phyloP scores from a whole-genome alignment of 1,140 invertebrate species.

The Ptiloglossa arizonensis region DNA sequence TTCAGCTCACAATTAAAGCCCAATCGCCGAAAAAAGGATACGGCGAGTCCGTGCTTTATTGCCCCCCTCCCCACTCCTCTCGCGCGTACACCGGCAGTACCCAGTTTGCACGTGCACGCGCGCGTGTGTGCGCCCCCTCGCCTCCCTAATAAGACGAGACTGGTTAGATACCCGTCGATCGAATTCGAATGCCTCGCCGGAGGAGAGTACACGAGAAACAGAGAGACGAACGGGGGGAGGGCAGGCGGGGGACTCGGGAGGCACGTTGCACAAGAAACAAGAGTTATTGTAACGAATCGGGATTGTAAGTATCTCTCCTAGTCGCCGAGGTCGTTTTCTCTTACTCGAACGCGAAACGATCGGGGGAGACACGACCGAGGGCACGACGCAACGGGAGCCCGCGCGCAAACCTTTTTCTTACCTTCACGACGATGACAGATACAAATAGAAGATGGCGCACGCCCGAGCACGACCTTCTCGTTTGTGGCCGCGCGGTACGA shows the following conservation, averaged over 20 bases:
- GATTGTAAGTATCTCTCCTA: conserved; percentile 53
- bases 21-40: conserved; percentile 48
- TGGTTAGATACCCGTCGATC: conserved; percentile 54
- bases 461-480: conserved; percentile 18
- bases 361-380: conserved; percentile 31
- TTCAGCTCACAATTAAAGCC: conserved; percentile 49
- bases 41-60: conserved; percentile 46
- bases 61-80: background rate
- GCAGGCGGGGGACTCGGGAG: no score
- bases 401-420: conserved; percentile 26
- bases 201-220: conserved; percentile 6
- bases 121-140: conserved; percentile 25
- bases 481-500: conserved; percentile 2
- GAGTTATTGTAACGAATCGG: conserved; percentile 59
- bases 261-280: conserved; percentile 46
- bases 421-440: conserved; percentile 40
- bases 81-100: background rate
- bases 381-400: conserved; percentile 36
- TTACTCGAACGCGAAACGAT: conserved; percentile 19
- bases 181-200: conserved; percentile 50
- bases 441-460: conserved; percentile 50
- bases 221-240: no score
- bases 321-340: conserved; percentile 44
- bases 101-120: background rate
- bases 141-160: conserved; percentile 53